Percentiles rank a stretch among this genome's conserved stretches.
Conservation (phyloP, 2,113 vertebrate species). For the Dromaius novaehollandiae region DNA sequence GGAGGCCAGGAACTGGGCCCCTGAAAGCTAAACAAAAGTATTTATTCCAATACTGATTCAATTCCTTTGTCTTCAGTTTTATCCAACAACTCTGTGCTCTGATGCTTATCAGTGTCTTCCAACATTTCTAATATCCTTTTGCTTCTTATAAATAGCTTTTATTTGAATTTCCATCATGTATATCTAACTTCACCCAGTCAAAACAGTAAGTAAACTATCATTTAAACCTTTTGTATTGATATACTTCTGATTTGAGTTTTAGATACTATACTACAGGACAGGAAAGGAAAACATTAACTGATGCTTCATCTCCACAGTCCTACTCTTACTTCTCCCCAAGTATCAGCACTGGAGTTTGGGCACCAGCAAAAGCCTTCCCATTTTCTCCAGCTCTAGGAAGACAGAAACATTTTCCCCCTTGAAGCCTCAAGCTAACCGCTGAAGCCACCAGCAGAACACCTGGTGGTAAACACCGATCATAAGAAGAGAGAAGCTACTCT, state of each 20-base stretch:
- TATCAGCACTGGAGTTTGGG: background rate
- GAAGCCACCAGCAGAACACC: background rate
- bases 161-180: background rate
- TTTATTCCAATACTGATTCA: background rate
- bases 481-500: background rate
- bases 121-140: background rate
- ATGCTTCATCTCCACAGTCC: background rate
- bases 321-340: background rate
- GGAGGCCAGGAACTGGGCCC: background rate
- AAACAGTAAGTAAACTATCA: background rate
- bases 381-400: background rate
- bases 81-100: background rate
- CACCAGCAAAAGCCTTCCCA: background rate
- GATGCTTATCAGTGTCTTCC: background rate
- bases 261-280: background rate
- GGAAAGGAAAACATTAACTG: background rate
- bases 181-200: background rate
- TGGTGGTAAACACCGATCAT: background rate
- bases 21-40: background rate
- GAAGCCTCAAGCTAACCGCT: background rate
- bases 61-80: background rate
- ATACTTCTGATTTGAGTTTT: background rate
- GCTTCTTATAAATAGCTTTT: background rate
- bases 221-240: background rate
- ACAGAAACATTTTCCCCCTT: background rate